Evolutionary conservation across 2,113 vertebrate genomes (phyloP).

Genomic region (Phaethornis superciliosus): DNA sequence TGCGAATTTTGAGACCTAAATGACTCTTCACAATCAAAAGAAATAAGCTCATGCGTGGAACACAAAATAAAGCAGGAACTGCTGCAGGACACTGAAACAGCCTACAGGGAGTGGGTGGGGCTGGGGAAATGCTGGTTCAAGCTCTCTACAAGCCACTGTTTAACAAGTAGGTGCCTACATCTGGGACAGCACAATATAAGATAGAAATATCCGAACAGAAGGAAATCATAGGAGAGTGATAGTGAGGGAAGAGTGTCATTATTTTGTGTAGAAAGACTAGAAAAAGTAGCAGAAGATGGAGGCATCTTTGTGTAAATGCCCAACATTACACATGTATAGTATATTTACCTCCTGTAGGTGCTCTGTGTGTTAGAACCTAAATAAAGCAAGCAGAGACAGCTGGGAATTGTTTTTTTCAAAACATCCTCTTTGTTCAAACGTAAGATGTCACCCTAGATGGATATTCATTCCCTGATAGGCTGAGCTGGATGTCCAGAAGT

Average conservation of each 20-base stretch:
- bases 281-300: background rate
- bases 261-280: background rate
- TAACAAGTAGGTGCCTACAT: background rate
- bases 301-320: background rate
- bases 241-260: background rate
- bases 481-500: background rate
- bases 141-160: background rate
- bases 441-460: background rate
- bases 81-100: background rate
- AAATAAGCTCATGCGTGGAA: background rate
- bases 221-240: background rate
- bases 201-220: background rate
- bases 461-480: background rate
- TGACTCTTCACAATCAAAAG: background rate
- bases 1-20: background rate
- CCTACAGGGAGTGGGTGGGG: background rate
- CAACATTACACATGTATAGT: background rate
- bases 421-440: background rate
- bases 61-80: background rate
- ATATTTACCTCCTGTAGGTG: background rate
- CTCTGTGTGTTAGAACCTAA: background rate
- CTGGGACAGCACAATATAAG: background rate
- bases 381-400: background rate
- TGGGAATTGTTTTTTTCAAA: background rate
- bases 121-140: background rate